phyloP scores from a whole-genome alignment of 2,888 invertebrate species.

The Chaitophorus viminalis region DNA sequence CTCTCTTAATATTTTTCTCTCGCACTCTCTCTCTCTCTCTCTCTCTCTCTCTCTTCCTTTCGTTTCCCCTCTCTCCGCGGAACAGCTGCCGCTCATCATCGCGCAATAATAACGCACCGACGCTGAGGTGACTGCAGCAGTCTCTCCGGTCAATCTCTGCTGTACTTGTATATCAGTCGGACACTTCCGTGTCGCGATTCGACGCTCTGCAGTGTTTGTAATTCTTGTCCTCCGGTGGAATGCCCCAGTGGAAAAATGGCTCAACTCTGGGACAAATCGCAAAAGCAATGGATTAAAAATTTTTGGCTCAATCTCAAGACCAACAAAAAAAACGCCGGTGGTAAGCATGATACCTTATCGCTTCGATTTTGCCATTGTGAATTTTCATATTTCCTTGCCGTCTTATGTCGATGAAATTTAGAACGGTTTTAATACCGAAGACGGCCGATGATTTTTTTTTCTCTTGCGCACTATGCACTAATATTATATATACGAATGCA shows the following conservation, averaged over 20 bases:
- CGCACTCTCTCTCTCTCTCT: neutral
- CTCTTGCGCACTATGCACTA: neutral
- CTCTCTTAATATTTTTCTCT: neutral
- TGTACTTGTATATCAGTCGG: too few relatives aligned
- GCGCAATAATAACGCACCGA: neutral
- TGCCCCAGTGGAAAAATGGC: conserved; percentile 62
- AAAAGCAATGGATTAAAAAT: conserved; percentile 71
- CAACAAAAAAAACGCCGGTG: conserved; percentile 62
- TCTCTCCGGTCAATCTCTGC: neutral
- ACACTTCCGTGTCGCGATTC: too few relatives aligned
- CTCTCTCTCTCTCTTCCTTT: conserved; percentile 23
- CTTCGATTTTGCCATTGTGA: neutral
- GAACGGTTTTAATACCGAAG: conserved; percentile 10
- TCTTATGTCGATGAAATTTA: neutral
- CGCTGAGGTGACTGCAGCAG: neutral
- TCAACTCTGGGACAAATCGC: conserved; percentile 65
- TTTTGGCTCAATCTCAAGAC: conserved; percentile 67
- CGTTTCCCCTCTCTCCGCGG: conserved; percentile 7
- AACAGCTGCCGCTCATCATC: neutral
- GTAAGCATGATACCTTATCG: conserved; percentile 66
- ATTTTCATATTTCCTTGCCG: neutral
- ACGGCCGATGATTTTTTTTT: neutral
- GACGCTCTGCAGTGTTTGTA: neutral
- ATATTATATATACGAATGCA: neutral
- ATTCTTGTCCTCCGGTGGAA: conserved; percentile 26